These are phyloP conservation scores for Agrochola lota DNA, from an alignment of 2,888 invertebrate genomes.

Conservation along the genomic window DNA sequence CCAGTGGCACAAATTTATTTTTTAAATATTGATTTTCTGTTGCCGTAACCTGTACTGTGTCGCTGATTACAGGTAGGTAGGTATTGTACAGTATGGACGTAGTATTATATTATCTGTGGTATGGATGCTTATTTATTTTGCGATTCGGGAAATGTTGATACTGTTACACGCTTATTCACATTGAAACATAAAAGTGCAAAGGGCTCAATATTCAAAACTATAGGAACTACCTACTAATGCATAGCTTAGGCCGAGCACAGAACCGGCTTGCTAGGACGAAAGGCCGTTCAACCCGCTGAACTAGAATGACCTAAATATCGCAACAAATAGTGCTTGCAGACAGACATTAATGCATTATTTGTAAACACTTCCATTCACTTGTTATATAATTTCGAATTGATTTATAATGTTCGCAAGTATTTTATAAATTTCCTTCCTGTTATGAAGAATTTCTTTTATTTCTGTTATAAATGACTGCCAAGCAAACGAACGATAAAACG, in stretches of 20 bases:
- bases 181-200: constrained; percentile 13
- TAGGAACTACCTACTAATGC: constrained; percentile 54
- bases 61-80: neutral
- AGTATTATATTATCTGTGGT: too few relatives aligned
- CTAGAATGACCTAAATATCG: constrained; percentile 86
- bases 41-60: neutral
- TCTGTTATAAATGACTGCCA: neutral
- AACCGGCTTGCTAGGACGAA: constrained; percentile 81
- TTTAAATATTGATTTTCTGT: neutral
- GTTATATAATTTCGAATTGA: constrained; percentile 47
- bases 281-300: constrained; percentile 84
- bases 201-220: constrained; percentile 39
- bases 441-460: constrained; percentile 19
- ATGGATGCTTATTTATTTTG: neutral
- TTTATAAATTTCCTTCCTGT: constrained; percentile 33
- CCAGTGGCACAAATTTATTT: too few relatives aligned
- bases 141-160: neutral
- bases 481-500: constrained; percentile 6
- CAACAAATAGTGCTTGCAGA: constrained; percentile 77
- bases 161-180: neutral
- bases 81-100: neutral
- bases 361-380: constrained; percentile 64
- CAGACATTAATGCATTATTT: constrained; percentile 69
- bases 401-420: constrained; percentile 21
- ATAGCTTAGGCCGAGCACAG: constrained; percentile 68